Percentiles rank a stretch among this genome's conserved stretches.
These are phyloP conservation scores for Nematolebias whitei DNA, from an alignment of 2,113 vertebrate species.

Conservation along the genomic window DNA sequence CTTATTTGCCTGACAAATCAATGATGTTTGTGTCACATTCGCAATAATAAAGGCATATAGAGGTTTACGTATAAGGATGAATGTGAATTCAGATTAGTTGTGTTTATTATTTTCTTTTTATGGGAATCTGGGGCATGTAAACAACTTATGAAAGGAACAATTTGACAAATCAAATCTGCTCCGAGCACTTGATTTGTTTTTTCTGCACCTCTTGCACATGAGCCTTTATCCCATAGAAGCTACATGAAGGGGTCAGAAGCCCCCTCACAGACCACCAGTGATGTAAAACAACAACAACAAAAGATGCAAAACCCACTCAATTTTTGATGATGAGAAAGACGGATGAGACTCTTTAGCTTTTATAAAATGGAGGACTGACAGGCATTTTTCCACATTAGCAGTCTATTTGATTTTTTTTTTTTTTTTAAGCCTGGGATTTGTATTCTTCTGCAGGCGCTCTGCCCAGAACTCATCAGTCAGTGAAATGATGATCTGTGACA, in stretches of 20 bases:
- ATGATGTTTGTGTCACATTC: neutral
- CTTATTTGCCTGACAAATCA: neutral
- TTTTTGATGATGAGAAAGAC: conserved; percentile 63
- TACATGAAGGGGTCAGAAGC: conserved; percentile 28
- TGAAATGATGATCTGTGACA: conserved; percentile 77
- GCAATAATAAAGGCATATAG: neutral
- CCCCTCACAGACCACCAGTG: no score
- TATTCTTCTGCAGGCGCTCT: conserved; percentile 62
- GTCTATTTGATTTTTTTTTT: conserved; percentile 49
- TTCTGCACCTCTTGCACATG: no score
- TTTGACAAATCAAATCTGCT: no score
- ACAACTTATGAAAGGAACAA: no score
- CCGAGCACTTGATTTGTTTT: no score
- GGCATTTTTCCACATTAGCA: conserved; percentile 59
- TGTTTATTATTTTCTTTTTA: no score
- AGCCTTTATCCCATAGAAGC: neutral
- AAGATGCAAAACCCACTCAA: conserved; percentile 41
- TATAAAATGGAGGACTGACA: conserved; percentile 34
- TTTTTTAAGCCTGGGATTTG: conserved; percentile 49
- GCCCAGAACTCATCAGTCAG: conserved; percentile 69
- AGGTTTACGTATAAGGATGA: no score
- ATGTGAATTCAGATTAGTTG: no score
- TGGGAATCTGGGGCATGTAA: no score
- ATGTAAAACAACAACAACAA: conserved; percentile 34
- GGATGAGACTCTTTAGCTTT: conserved; percentile 46